Base-by-base conservation (phyloP, 2,888 invertebrate genomes). In the Panopea generosa region DNA sequence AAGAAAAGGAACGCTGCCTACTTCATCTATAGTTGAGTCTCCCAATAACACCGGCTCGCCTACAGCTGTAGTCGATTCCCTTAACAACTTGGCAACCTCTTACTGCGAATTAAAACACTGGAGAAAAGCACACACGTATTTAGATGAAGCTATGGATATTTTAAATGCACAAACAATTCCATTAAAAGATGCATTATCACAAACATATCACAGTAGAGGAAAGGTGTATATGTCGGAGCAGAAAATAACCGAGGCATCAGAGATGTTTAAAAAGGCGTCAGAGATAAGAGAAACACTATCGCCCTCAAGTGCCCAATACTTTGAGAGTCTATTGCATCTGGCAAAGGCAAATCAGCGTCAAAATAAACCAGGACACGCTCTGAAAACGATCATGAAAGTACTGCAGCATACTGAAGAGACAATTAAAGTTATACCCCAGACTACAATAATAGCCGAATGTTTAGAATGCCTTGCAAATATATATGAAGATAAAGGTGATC, bases 1-100 rank as follows among this genome's bases (percentile, higher is more conserved):
- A 59, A 22, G 52, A 11, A 60, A 66, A 43, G 66, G 77, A 9
- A 84, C 77, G 7, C 38, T 50, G 0, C 82, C 80, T 3, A 71
- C 82, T 20, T 52, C 67, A 14, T 61, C 85, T 2, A 52, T 83
- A 20, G 71, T 83, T 9, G 70, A n/a, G n/a, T n/a, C n/a, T n/a
- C n/a, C n/a, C n/a, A n/a, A n/a, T n/a, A n/a, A n/a, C n/a, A n/a
- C n/a, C n/a, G n/a, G n/a, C n/a, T n/a, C n/a, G n/a, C n/a, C n/a
- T n/a, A n/a, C n/a, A n/a, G n/a, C n/a, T n/a, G n/a, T n/a, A n/a
- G n/a, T n/a, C n/a, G n/a, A 70, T 33, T 86, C 86, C 3, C 40
- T 80, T 38, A 82, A 63, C n/a, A 86, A 85, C 53, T 73, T 84
- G 6, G 86, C 84, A 14, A 45, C 38, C 7, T 43, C 52, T 18